These are phyloP conservation scores for Volucella inanis DNA, from an alignment of 2,888 invertebrate genomes.

Conservation along the genomic window DNA sequence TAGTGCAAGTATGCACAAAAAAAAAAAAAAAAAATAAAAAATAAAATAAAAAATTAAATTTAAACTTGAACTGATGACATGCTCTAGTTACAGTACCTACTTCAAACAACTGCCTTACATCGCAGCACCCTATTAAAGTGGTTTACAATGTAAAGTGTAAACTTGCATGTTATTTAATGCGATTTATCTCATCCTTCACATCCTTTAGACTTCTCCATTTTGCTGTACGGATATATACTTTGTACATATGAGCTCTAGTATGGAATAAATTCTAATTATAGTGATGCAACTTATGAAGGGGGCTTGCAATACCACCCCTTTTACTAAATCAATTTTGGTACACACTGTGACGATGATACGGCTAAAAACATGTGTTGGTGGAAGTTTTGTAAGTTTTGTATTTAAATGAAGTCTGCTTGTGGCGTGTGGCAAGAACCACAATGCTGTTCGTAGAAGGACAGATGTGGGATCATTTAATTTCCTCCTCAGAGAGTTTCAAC, in stretches of 20 bases:
- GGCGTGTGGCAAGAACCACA: too few species aligned
- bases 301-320: conserved; percentile 14
- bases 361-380: too few species aligned
- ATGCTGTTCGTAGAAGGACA: too few species aligned
- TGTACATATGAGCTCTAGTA: conserved; percentile 22
- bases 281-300: conserved; percentile 20
- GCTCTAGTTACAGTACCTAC: conserved; percentile 62
- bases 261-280: conserved; percentile 65
- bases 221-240: not conserved
- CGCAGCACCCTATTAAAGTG: conserved; percentile 63
- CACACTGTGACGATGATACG: too few species aligned
- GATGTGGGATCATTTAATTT: too few species aligned
- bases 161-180: conserved; percentile 70
- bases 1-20: conserved; percentile 46
- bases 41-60: conserved; percentile 45
- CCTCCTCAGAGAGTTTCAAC: too few species aligned
- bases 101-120: conserved; percentile 57
- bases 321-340: too few species aligned
- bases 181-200: conserved; percentile 41
- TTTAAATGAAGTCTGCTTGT: too few species aligned
- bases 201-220: not conserved
- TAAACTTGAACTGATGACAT: conserved; percentile 75
- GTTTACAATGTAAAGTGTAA: conserved; percentile 60
- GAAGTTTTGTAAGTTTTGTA: too few species aligned
- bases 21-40: conserved; percentile 45